phyloP scores from a whole-genome alignment of 2,113 vertebrate species.

The Apodemus sylvaticus region DNA sequence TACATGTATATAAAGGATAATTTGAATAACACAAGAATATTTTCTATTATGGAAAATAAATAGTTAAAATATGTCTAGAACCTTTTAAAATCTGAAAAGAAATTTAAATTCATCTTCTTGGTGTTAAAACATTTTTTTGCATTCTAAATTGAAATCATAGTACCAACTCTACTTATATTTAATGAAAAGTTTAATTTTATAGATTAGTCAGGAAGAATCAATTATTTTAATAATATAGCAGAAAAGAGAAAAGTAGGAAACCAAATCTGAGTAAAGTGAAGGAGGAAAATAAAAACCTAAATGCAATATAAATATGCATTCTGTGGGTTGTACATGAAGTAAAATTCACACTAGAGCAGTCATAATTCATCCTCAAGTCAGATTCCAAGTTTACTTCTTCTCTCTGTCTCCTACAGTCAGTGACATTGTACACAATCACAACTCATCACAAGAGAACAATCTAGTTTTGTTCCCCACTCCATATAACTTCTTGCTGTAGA shows the following conservation, averaged over 20 bases:
- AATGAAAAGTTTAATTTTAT: neutral
- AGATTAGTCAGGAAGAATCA: neutral
- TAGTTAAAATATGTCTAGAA: neutral
- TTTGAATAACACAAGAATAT: neutral
- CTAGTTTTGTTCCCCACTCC: neutral
- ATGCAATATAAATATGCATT: neutral
- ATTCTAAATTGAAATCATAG: neutral
- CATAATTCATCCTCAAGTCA: neutral
- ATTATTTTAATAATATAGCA: neutral
- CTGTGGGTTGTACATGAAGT: neutral
- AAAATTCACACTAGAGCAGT: neutral
- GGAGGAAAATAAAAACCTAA: neutral
- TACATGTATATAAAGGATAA: neutral
- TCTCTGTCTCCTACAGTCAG: neutral
- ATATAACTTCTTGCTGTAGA: neutral
- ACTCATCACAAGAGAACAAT: neutral
- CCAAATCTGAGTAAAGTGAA: neutral
- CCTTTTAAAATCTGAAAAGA: neutral
- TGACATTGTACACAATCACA: neutral
- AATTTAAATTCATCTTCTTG: neutral
- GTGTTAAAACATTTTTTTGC: neutral
- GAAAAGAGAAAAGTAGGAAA: neutral
- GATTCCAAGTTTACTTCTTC: neutral
- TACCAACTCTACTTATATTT: neutral
- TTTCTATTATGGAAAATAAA: neutral